These are phyloP conservation scores for Anhinga anhinga DNA, from an alignment of 2,113 vertebrate genomes.

Conservation along the genomic window DNA sequence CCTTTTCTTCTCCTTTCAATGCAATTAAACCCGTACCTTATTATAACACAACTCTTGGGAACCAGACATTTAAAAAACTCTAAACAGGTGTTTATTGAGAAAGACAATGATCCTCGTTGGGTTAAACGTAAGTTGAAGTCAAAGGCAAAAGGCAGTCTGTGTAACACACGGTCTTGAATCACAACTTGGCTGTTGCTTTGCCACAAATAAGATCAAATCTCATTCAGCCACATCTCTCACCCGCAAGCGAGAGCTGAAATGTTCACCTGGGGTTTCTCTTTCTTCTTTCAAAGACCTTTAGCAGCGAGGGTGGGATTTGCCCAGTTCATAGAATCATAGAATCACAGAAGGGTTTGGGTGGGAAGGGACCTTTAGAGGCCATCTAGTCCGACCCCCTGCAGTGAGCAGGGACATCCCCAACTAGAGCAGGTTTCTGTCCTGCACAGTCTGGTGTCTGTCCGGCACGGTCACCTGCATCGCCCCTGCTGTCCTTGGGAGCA, in stretches of 20 bases:
- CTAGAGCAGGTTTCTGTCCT: too few species aligned
- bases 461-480: too few species aligned
- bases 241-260: rapidly evolving
- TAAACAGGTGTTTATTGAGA: neutral
- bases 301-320: too few species aligned
- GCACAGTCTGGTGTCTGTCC: neutral
- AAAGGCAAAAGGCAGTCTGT: neutral
- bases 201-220: neutral
- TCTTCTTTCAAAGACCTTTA: neutral
- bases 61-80: neutral
- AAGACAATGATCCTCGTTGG: neutral
- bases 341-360: too few species aligned
- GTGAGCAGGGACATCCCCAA: too few species aligned
- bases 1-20: neutral
- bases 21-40: conserved; percentile 40
- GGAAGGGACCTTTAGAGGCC: too few species aligned
- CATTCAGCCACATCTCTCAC: rapidly evolving
- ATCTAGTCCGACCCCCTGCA: too few species aligned
- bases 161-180: rapidly evolving
- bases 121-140: neutral
- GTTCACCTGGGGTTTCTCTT: neutral
- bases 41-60: conserved; percentile 4
- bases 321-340: too few species aligned
- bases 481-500: neutral
- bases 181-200: neutral